Evolutionary conservation across 2,888 invertebrate genomes (phyloP).

Genomic region (Mimumesa dahlbomi): DNA sequence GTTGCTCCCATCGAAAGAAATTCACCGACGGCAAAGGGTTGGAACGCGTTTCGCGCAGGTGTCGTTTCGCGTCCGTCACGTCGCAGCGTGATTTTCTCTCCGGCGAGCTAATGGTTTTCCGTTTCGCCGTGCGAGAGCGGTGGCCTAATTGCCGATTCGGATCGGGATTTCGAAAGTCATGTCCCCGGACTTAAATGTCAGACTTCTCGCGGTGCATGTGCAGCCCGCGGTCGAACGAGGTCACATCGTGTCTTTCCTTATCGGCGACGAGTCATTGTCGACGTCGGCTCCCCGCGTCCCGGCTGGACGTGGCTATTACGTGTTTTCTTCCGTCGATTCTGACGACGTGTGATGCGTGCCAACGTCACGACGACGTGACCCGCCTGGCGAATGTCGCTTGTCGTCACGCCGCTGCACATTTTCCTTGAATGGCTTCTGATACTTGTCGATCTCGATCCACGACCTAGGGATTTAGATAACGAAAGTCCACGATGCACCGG

Average conservation of each 20-base stretch:
- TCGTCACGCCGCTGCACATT: background rate
- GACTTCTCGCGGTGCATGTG: constrained; percentile 29
- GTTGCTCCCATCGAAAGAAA: no score
- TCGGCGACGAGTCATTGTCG: constrained; percentile 39
- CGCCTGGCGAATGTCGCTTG: constrained; percentile 20
- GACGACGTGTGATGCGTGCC: constrained; percentile 34
- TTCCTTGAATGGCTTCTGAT: background rate
- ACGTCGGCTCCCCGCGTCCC: constrained; percentile 20
- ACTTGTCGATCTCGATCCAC: background rate
- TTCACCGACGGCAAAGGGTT: no score
- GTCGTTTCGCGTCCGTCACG: no score
- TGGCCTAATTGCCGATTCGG: constrained; percentile 43
- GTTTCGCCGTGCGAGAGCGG: background rate
- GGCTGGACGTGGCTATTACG: constrained; percentile 52
- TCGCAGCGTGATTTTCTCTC: no score
- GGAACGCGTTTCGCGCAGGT: no score
- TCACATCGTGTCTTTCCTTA: constrained; percentile 40
- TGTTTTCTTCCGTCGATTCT: constrained; percentile 51
- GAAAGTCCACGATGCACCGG: no score
- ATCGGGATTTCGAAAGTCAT: constrained; percentile 24
- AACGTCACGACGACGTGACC: constrained; percentile 43
- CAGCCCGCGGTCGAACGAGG: constrained; percentile 32
- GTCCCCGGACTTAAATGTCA: constrained; percentile 48
- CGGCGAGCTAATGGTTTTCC: background rate
- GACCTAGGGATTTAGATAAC: no score